A percentile compares a stretch with the other conserved stretches of the same genome.
Evolutionary conservation across 2,113 vertebrate species (phyloP).

Genomic region (Axis porcinus): DNA sequence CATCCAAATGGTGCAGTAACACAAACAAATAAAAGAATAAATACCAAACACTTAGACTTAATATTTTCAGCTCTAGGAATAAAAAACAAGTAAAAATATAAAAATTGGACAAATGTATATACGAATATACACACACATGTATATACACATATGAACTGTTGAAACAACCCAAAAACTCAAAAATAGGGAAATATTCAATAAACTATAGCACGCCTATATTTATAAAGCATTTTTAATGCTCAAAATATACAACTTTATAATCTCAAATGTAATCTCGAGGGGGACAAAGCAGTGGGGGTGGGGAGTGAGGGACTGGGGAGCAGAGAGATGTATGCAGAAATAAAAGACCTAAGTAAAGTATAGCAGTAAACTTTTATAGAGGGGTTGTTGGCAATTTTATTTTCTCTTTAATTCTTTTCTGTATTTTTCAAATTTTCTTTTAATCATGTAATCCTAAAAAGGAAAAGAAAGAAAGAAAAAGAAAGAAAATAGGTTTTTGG

Average conservation of each 20-base stretch:
- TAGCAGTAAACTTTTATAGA: background rate
- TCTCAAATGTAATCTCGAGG: background rate
- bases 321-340: background rate
- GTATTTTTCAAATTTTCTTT: background rate
- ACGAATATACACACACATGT: background rate
- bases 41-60: background rate
- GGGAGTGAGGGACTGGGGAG: no score
- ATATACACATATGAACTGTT: background rate
- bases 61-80: background rate
- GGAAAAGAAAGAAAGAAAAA: background rate
- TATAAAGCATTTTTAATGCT: background rate
- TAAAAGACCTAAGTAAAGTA: background rate
- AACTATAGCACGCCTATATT: background rate
- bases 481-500: background rate
- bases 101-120: background rate
- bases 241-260: background rate
- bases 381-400: background rate
- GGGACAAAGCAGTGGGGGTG: background rate
- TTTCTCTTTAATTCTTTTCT: background rate
- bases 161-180: background rate
- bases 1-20: background rate
- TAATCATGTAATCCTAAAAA: background rate
- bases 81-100: background rate
- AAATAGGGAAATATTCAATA: background rate
- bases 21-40: background rate